Conservation (phyloP, 53 echinoderm and acorn worm genomes). For the Temnopleurus reevesii region DNA sequence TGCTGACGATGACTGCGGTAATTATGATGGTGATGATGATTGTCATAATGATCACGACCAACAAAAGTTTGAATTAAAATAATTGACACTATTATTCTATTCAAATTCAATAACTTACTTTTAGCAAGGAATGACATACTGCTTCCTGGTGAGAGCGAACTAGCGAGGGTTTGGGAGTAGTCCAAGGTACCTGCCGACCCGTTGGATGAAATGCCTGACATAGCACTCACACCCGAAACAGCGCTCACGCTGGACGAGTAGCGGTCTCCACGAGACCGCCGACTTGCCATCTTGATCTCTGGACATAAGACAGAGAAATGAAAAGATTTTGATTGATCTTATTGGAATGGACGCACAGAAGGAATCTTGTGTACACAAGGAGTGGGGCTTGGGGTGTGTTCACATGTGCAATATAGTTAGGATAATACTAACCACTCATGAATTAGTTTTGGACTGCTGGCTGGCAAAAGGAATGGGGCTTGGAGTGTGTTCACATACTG, state of each 20-base stretch:
- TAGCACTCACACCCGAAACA: slow-evolving; percentile 62
- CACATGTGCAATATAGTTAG: no score
- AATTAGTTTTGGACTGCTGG: not conserved
- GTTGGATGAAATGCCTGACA: slow-evolving; percentile 49
- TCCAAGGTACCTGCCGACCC: slow-evolving; percentile 69
- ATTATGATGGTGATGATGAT: no score
- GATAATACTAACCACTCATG: not conserved
- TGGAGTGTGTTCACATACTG: not conserved
- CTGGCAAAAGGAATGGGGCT: not conserved
- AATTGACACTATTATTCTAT: no score
- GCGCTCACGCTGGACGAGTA: slow-evolving; percentile 70
- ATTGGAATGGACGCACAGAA: not conserved
- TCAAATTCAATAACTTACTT: slow-evolving; percentile 38
- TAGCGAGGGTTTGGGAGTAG: slow-evolving; percentile 22
- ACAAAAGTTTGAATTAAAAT: no score
- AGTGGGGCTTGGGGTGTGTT: not conserved
- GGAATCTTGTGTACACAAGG: not conserved
- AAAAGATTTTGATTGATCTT: not conserved
- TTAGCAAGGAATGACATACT: slow-evolving; percentile 38
- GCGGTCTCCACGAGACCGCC: slow-evolving; percentile 74
- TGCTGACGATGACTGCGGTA: no score
- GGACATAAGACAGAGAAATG: slow-evolving; percentile 8
- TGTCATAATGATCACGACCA: no score
- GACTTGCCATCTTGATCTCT: slow-evolving; percentile 66
- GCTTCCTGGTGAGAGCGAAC: slow-evolving; percentile 42